phyloP scores from a whole-genome alignment of 1,140 invertebrate genomes.

The Sitobion miscanthi region DNA sequence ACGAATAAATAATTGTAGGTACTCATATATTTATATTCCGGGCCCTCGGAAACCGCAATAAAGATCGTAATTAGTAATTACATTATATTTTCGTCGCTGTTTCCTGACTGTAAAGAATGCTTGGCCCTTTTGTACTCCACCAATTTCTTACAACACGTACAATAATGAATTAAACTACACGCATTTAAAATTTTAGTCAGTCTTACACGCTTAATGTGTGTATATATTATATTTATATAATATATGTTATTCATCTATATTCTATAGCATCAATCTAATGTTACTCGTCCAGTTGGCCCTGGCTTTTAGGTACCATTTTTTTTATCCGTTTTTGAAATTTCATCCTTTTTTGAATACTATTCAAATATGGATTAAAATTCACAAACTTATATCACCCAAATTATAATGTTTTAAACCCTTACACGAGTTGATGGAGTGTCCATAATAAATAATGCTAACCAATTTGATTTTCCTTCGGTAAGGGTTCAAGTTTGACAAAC shows the following conservation, averaged over 20 bases:
- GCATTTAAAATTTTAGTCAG: neutral
- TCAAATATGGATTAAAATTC: neutral
- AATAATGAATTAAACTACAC: neutral
- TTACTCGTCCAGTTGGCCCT: neutral
- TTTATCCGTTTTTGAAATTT: neutral
- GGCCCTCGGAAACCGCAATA: neutral
- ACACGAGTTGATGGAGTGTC: neutral
- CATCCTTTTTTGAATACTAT: neutral
- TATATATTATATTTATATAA: too few species aligned
- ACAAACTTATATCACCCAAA: neutral
- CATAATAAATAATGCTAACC: neutral
- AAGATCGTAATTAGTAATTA: neutral
- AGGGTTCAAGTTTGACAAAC: neutral
- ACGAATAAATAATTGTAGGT: neutral
- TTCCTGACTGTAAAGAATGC: neutral
- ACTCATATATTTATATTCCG: neutral
- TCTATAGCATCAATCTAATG: neutral
- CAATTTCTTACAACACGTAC: neutral
- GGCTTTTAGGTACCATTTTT: neutral
- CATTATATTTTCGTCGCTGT: neutral
- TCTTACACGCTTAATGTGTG: neutral
- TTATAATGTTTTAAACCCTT: neutral
- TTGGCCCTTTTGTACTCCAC: neutral
- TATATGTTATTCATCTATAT: neutral
- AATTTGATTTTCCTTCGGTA: neutral